Percentiles rank a stretch among this genome's conserved stretches.
Conservation (phyloP, 2,888 invertebrate genomes). For the Harmothoe impar region DNA sequence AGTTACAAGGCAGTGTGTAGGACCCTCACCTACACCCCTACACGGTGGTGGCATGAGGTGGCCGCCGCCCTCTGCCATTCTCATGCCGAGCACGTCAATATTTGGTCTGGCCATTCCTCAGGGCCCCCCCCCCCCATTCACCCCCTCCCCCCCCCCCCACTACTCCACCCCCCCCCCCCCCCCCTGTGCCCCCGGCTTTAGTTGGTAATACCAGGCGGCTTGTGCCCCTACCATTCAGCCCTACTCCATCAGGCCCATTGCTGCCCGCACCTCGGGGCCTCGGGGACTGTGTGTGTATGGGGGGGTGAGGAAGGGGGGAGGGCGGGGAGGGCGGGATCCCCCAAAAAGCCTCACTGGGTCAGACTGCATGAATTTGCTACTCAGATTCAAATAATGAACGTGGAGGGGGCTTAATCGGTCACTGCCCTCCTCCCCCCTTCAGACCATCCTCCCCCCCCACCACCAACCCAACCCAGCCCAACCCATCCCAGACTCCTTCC, state of each 20-base stretch:
- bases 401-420: slow-evolving; percentile 36
- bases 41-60: too few species aligned
- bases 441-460: background rate
- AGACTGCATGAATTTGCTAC: slow-evolving; percentile 1
- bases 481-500: too few species aligned
- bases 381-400: slow-evolving; percentile 58
- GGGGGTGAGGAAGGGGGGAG: too few species aligned
- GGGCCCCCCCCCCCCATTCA: background rate
- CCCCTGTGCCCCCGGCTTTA: slow-evolving; percentile 24
- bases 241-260: slow-evolving; percentile 45
- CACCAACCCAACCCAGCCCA: too few species aligned
- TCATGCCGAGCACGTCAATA: slow-evolving; percentile 45
- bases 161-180: background rate
- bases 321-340: too few species aligned
- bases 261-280: background rate
- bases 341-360: slow-evolving; percentile 32
- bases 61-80: background rate
- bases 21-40: too few species aligned
- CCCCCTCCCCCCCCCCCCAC: background rate
- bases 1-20: too few species aligned
- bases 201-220: slow-evolving; percentile 28
- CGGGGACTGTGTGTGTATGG: too few species aligned
- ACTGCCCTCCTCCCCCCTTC: background rate
- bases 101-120: slow-evolving; percentile 13
- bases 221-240: slow-evolving; percentile 33